Evolutionary conservation across 2,888 invertebrate genomes (phyloP).

Genomic region (Hirudinaria manillensis): DNA sequence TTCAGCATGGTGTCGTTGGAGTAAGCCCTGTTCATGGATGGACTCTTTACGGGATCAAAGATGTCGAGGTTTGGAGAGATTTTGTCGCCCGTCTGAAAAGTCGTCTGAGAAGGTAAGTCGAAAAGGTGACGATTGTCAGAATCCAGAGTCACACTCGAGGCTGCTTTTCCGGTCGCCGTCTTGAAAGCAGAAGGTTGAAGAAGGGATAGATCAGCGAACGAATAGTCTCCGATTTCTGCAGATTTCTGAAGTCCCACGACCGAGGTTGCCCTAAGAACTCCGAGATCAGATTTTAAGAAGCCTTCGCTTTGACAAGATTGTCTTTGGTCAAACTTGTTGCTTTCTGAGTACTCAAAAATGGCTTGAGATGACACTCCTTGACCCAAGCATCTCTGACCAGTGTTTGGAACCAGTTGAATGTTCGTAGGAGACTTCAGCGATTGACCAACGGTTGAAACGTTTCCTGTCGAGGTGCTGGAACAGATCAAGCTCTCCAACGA

Average conservation of each 20-base stretch:
- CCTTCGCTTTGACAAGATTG: neutral
- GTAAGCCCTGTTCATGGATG: neutral
- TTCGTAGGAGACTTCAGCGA: neutral
- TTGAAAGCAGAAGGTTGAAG: neutral
- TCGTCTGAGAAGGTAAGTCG: neutral
- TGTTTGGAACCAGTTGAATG: neutral
- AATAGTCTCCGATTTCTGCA: neutral
- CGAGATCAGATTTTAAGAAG: neutral
- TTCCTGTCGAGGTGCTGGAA: neutral
- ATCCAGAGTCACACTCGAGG: neutral
- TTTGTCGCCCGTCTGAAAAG: neutral
- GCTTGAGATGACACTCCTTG: neutral
- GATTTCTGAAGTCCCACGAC: neutral
- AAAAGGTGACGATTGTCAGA: neutral
- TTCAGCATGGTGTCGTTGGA: constrained; percentile 1
- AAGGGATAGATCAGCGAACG: neutral
- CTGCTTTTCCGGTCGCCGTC: neutral
- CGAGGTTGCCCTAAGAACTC: neutral
- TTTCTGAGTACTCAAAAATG: neutral
- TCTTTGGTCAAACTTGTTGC: neutral
- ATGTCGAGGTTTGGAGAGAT: neutral
- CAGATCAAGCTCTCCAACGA: neutral
- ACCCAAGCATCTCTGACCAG: neutral
- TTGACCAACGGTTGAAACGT: neutral
- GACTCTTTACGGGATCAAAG: neutral